These are phyloP conservation scores for Osedax fenrisi DNA, from an alignment of 2,888 invertebrate genomes.

Conservation along the genomic window DNA sequence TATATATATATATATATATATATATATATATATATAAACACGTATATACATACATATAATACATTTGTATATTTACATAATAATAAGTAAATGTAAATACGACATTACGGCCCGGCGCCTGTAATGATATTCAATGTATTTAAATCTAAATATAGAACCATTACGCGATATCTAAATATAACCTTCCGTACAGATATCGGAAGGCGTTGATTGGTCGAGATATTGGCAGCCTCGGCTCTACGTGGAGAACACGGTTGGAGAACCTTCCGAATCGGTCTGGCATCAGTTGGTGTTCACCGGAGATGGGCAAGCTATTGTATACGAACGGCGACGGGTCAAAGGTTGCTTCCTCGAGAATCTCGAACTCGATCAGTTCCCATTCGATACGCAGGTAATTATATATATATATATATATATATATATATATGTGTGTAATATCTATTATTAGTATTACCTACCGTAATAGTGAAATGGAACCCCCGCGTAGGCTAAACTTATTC, in stretches of 20 bases:
- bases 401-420: too few relatives aligned
- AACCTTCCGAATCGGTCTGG: constrained; percentile 38
- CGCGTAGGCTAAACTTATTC: too few relatives aligned
- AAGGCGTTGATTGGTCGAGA: constrained; percentile 37
- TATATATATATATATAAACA: not conserved
- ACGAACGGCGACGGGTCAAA: constrained; percentile 38
- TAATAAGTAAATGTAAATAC: too few relatives aligned
- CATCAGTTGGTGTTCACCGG: constrained; percentile 33
- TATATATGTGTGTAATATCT: too few relatives aligned
- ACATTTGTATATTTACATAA: too few relatives aligned
- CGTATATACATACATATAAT: not conserved
- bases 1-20: not conserved
- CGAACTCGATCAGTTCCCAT: constrained; percentile 42
- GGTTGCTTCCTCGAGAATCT: constrained; percentile 42
- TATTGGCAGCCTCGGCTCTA: constrained; percentile 41
- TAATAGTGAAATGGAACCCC: not conserved
- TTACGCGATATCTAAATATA: too few relatives aligned
- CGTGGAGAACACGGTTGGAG: constrained; percentile 39
- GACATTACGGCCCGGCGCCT: too few relatives aligned
- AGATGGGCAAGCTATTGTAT: constrained; percentile 36
- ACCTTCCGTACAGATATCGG: too few relatives aligned
- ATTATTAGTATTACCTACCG: too few relatives aligned
- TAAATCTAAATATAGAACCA: too few relatives aligned
- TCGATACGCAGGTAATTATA: constrained; percentile 44
- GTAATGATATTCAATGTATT: too few relatives aligned